A percentile compares a stretch with the other conserved stretches of the same genome.
Evolutionary conservation across 2,797 vertebrate species (phyloP).

Genomic region (Masticophis lateralis): DNA sequence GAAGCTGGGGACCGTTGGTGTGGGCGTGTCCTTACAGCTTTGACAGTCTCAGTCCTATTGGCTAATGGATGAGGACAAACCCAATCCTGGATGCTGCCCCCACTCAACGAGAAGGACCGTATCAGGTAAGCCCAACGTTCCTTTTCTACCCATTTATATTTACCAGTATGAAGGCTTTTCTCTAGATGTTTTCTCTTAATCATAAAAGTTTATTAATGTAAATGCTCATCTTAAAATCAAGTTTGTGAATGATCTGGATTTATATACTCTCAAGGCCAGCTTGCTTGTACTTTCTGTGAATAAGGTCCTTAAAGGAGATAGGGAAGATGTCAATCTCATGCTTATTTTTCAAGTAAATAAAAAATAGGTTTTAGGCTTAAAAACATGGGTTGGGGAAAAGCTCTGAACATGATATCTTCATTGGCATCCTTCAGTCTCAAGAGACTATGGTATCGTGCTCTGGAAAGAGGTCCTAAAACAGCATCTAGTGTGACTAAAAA

Average conservation of each 20-base stretch:
- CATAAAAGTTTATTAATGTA: constrained; percentile 19
- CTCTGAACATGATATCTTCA: neutral
- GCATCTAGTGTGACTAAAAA: too few relatives aligned
- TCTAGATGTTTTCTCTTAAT: constrained; percentile 22
- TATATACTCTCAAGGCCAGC: constrained; percentile 1
- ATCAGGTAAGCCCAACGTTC: too few relatives aligned
- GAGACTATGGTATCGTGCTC: too few relatives aligned
- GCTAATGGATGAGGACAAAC: too few relatives aligned
- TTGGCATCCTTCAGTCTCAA: too few relatives aligned
- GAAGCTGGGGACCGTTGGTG: too few relatives aligned
- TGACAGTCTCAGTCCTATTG: too few relatives aligned
- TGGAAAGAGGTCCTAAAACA: too few relatives aligned
- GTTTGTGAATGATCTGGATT: neutral
- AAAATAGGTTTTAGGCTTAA: constrained; percentile 17
- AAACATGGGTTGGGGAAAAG: neutral
- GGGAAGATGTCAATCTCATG: neutral
- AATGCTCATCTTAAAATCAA: neutral
- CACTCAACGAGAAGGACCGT: too few relatives aligned
- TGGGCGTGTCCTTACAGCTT: too few relatives aligned
- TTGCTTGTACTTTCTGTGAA: constrained; percentile 19
- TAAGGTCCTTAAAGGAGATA: neutral
- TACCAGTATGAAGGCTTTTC: neutral
- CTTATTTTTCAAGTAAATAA: neutral
- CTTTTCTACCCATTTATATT: neutral
- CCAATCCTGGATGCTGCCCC: too few relatives aligned